Evolutionary conservation across 1,140 invertebrate species (phyloP), one percentile per base, ranked within the genome.

Genomic region (Bombus huntii): DNA sequence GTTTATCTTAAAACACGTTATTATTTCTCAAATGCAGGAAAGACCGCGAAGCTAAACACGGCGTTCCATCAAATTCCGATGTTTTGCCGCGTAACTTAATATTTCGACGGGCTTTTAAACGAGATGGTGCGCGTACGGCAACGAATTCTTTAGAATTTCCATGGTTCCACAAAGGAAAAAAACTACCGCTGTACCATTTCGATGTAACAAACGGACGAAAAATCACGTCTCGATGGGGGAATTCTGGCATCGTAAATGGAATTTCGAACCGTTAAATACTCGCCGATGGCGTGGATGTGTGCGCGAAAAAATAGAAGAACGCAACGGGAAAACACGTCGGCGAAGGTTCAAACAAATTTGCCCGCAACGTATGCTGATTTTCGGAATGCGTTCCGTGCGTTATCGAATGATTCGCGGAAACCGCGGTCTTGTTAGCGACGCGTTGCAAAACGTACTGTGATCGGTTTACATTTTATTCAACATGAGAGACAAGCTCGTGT

Each of bases 401-500:
- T 57, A 39, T 53, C 79, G 18, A 59, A 44, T 70, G 62, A 76
- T 47, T 83, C 39, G 39, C 79, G 34, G 66, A 3, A 71, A 18
- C 37, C 47, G 70, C 37, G 22, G 44, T 28, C 53, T 76, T 76
- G 74, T 76, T 76, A 39, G 74, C 74, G 57, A 75, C 47, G 22
- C 25, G 74, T 15, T 76, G 34, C 25, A 59, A 59, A 57, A 76
- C 53, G 53, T 8, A 10, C 25, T 4, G 22, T 34, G 74, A 82
- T 82, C 47, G 71, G 71, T 82, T 82, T 81, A 74, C 70, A 47
- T 62, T 81, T 73, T 42, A 65, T 53, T 47, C 59, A 42, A 22
- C 39, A n/a, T 9, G 13, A 22, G 15, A n/a, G 25, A 34, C 31
- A 66, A 6, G 15, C 31, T 18, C 15, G n/a, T 15, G 15, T 31